Evolutionary conservation across 1,140 invertebrate genomes (phyloP), one percentile per base, ranked within the genome.

Genomic region (Aphelenchoides besseyi): DNA sequence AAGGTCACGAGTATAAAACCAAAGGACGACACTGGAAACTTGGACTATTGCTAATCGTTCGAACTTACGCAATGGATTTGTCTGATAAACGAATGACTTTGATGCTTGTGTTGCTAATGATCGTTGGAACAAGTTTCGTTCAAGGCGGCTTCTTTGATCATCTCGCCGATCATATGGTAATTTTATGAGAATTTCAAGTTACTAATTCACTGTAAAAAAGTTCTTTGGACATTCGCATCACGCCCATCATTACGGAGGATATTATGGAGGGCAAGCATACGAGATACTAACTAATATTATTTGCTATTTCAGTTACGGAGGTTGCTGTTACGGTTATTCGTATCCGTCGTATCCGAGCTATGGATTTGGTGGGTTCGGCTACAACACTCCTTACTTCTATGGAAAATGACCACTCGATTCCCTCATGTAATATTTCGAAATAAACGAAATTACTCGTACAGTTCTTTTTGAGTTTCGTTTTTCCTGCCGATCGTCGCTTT

Each of bases 151-250:
- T 59, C 18, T 59, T 59, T 59, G 32, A 59, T 23, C 55, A 59
- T 33, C 18, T 59, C 5, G 55, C 55, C 5, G 55, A 59, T 23
- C 55, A 59, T 33, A 59, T 59, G 41, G 41, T 23, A 16, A 48
- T 12, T 48, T 48, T 48, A 12, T 16, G 23, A 48, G 12, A 23
- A 48, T 16, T 16, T 16, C 12, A 48, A 23, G 23, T 48, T 12
- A 16, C 41, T 48, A 23, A 48, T 48, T 48, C 12, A 48, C 41
- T 48, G 12, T 12, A 12, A 16, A 16, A 23, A 12, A 48, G 41
- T 48, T 59, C 32, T 59, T 59, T 18, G 18, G 55, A 59, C 55
- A 59, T 18, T 23, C 5, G 5, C 55, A 59, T 18, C 55, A 59
- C 55, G 55, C 5, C 23, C 55, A 59, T 5, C 18, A 59, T 8